Percentiles rank a stretch among this genome's conserved stretches.
Evolutionary conservation across 2,888 invertebrate genomes (phyloP).

Genomic region (Neoscelio sp.): DNA sequence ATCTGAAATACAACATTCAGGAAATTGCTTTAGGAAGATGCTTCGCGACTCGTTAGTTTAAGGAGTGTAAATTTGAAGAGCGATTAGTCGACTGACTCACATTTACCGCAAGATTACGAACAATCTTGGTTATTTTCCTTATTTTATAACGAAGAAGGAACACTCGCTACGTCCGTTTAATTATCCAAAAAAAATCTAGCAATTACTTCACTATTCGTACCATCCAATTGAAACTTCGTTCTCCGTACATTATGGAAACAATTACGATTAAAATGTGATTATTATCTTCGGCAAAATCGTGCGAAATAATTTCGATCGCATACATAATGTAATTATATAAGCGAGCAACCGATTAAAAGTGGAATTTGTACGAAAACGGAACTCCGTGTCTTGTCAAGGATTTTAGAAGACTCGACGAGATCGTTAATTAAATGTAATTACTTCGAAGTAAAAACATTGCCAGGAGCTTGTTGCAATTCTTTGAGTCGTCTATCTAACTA

Average conservation of each 20-base stretch:
- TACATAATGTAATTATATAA: conserved; percentile 59
- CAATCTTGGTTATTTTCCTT: conserved; percentile 7
- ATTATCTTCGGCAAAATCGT: conserved; percentile 56
- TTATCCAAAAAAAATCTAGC: conserved; percentile 35
- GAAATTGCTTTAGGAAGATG: too few species aligned
- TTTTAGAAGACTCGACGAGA: conserved; percentile 67
- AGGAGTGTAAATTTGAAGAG: too few species aligned
- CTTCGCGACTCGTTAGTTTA: too few species aligned
- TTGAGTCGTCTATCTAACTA: conserved; percentile 60
- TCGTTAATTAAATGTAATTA: conserved; percentile 74
- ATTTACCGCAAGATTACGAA: too few species aligned
- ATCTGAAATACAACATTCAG: too few species aligned
- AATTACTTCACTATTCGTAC: conserved; percentile 32
- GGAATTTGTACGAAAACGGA: conserved; percentile 65
- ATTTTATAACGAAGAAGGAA: conserved; percentile 1
- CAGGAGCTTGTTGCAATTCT: conserved; percentile 70
- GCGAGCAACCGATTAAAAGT: conserved; percentile 52
- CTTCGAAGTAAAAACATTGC: conserved; percentile 67
- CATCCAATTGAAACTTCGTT: conserved; percentile 34
- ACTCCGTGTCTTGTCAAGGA: conserved; percentile 61
- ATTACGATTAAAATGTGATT: conserved; percentile 45
- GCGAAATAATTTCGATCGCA: conserved; percentile 56
- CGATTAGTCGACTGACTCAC: too few species aligned
- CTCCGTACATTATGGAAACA: conserved; percentile 31
- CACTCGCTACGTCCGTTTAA: conserved; percentile 13